Evolutionary conservation across 1,140 invertebrate genomes (phyloP).

Genomic region (Papilio aristodemus): DNA sequence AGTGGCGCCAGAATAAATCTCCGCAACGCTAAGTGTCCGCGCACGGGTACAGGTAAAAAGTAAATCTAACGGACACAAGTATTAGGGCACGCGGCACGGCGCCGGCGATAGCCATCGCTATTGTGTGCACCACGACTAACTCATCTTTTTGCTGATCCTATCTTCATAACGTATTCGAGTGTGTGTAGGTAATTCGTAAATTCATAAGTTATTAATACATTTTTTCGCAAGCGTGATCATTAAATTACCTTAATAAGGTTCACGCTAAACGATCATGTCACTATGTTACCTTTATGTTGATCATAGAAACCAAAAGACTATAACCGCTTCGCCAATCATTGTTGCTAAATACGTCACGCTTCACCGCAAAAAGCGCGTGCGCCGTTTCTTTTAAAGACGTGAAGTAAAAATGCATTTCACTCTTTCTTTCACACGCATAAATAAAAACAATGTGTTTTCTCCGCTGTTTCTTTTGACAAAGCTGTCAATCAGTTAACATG

Average conservation of each 20-base stretch:
- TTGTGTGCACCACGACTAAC: constrained; percentile 41
- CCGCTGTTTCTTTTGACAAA: not conserved
- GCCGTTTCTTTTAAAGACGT: not conserved
- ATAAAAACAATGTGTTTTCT: not conserved
- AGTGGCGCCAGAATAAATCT: constrained; percentile 20
- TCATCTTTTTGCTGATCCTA: constrained; percentile 40
- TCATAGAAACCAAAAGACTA: not conserved
- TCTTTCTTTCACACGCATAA: not conserved
- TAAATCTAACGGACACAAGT: constrained; percentile 7
- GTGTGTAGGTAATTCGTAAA: too few relatives aligned
- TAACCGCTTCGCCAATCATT: not conserved
- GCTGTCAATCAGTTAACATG: not conserved
- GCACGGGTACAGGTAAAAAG: constrained; percentile 12
- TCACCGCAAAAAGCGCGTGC: not conserved
- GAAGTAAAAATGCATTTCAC: not conserved
- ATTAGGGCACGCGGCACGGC: constrained; percentile 2
- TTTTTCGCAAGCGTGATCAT: too few relatives aligned
- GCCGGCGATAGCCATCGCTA: constrained; percentile 41
- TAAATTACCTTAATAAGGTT: too few relatives aligned
- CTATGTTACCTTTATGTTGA: too few relatives aligned
- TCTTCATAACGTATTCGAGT: too few relatives aligned
- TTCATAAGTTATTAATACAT: too few relatives aligned
- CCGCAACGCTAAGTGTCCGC: not conserved
- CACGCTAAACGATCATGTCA: too few relatives aligned
- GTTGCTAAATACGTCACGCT: not conserved